Percentiles rank a stretch among this genome's conserved stretches.
These are phyloP conservation scores for Capitulum mitella DNA, from an alignment of 2,888 invertebrate genomes.

Conservation along the genomic window DNA sequence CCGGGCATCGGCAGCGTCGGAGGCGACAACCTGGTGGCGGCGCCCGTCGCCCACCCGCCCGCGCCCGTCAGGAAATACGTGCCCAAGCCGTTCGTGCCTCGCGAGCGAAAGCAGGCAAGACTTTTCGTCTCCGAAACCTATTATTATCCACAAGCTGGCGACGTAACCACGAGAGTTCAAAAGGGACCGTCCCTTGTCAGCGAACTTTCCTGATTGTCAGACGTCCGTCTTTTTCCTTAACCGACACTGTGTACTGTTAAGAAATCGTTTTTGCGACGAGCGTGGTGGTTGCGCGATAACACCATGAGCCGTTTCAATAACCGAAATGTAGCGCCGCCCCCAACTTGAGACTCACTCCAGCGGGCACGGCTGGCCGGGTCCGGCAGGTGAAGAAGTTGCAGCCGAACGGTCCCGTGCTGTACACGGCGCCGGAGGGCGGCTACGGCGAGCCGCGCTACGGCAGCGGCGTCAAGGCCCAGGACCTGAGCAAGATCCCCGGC, in stretches of 20 bases:
- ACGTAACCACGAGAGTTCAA: background rate
- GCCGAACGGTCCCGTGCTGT: background rate
- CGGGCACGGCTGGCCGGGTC: too few relatives aligned
- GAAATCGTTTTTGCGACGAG: too few relatives aligned
- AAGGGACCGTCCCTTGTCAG: background rate
- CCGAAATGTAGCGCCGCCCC: too few relatives aligned
- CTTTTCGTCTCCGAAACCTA: too few relatives aligned
- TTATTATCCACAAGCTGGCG: too few relatives aligned
- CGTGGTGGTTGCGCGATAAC: too few relatives aligned
- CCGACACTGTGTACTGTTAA: too few relatives aligned
- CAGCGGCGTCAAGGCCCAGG: constrained; percentile 51
- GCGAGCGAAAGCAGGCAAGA: background rate
- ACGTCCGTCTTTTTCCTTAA: background rate
- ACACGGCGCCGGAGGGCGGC: background rate
- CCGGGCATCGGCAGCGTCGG: background rate
- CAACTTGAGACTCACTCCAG: too few relatives aligned
- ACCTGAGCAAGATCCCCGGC: constrained; percentile 72
- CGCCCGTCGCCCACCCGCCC: background rate
- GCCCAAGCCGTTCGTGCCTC: constrained; percentile 12
- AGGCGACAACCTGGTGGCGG: background rate
- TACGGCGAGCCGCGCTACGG: constrained; percentile 9
- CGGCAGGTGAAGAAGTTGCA: constrained; percentile 2
- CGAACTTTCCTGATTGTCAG: background rate
- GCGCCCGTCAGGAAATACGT: background rate
- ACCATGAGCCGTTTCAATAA: too few relatives aligned